phyloP scores from a whole-genome alignment of 2,888 invertebrate species.

The Drosophila suboccidentalis region DNA sequence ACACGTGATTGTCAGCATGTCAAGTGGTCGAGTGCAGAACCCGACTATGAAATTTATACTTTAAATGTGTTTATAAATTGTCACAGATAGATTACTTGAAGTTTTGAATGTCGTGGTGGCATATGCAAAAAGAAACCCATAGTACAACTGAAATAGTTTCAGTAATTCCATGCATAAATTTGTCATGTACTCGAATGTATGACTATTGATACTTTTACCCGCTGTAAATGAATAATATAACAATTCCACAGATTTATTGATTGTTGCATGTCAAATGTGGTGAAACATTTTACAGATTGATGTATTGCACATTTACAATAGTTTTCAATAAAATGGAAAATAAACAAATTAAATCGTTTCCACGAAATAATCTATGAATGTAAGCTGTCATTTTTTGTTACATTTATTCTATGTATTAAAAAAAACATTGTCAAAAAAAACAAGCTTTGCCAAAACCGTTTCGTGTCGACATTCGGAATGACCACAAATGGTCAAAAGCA shows the following conservation, averaged over 20 bases:
- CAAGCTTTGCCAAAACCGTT: not conserved
- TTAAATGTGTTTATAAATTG: constrained; percentile 46
- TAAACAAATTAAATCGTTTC: constrained; percentile 3
- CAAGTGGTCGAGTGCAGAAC: constrained; percentile 51
- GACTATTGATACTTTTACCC: not conserved
- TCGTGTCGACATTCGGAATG: not conserved
- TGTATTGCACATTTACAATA: not conserved
- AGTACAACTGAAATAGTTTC: not conserved
- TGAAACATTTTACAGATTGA: constrained; percentile 5
- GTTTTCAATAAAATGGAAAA: not conserved
- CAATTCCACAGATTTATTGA: not conserved
- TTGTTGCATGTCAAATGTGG: constrained; percentile 1
- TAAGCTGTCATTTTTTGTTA: not conserved
- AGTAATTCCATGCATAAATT: not conserved
- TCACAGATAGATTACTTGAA: constrained; percentile 9
- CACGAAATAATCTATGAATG: not conserved
- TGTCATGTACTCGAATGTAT: not conserved
- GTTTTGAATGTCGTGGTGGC: not conserved
- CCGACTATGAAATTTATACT: constrained; percentile 30
- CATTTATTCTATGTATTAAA: not conserved
- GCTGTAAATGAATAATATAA: constrained; percentile 5
- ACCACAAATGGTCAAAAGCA: constrained; percentile 32
- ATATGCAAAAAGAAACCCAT: no score
- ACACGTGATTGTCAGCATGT: constrained; percentile 55
- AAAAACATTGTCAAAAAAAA: not conserved